Evolutionary conservation across 2,888 invertebrate genomes (phyloP), one percentile per base, ranked within the genome.

Genomic region (Machimus atricapillus): DNA sequence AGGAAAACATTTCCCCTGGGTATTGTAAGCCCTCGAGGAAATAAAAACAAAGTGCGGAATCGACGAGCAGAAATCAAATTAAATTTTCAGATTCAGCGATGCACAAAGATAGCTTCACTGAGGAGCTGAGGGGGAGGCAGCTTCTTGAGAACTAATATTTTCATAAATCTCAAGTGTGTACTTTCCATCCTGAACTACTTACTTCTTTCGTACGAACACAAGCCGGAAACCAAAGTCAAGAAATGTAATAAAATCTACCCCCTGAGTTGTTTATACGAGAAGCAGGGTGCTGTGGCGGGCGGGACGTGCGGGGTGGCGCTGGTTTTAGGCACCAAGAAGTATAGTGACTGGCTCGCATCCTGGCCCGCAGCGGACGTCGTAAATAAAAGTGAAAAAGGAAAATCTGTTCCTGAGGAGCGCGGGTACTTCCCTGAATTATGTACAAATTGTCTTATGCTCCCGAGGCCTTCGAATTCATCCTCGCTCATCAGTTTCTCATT

Each of bases 101-200:
- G 86, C 78, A 78, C 77, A 86, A 86, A 86, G 86, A 86, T 86
- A 37, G 86, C 52, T 82, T 12, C 52, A 31, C 19, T 23, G 85
- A 31, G 27, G 74, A 46, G 27, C 31, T 16, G 85, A 27, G 31
- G 8, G 74, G 74, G 46, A 56, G 27, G 58, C 27, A 78, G 27
- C n/a, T 85, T 40, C 78, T 37, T 7, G 78, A 66, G 78, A 86
- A 86, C 86, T 86, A 86, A 86, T 86, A 86, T 86, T 86, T 86
- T 86, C 86, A 86, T 86, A 86, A 86, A 86, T 86, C 86, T 86
- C 86, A 86, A 86, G 79, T 86, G 86, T 86, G 86, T 86, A 86
- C 86, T 86, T 86, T 86, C 56, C 78, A 86, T 86, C 78, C 78
- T 43, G 58, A 86, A 86, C 77, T 86, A 86, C 77, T 86, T 86